These are phyloP conservation scores for Orthosia gothica DNA, from an alignment of 2,888 invertebrate genomes.

Conservation along the genomic window DNA sequence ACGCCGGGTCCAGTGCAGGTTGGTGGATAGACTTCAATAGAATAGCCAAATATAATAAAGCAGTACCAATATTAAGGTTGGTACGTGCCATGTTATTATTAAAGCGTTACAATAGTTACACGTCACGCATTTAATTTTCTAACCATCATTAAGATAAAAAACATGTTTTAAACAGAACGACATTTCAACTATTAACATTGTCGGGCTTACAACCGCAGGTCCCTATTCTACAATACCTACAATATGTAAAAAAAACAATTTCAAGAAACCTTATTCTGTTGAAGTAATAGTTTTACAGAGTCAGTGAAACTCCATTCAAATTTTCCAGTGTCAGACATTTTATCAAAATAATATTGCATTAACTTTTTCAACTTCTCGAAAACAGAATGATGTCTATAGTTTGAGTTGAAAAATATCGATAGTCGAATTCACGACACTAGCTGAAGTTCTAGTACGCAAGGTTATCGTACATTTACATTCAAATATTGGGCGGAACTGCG, in stretches of 20 bases:
- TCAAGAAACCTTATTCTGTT: background rate
- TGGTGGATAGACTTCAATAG: no score
- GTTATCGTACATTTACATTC: conserved; percentile 73
- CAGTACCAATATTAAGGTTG: background rate
- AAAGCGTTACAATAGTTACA: background rate
- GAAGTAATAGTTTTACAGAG: background rate
- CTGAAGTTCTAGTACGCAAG: conserved; percentile 65
- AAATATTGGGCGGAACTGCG: conserved; percentile 73
- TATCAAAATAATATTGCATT: conserved; percentile 48
- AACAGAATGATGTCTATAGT: conserved; percentile 50
- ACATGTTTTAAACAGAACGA: no score
- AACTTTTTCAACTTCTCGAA: conserved; percentile 28
- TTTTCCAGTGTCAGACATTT: conserved; percentile 36
- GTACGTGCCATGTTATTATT: background rate
- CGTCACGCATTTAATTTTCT: background rate
- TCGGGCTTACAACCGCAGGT: background rate
- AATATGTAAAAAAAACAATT: background rate
- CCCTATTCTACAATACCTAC: background rate
- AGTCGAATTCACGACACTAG: conserved; percentile 57
- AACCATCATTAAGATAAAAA: no score
- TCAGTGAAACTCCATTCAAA: conserved; percentile 32
- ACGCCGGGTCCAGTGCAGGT: no score
- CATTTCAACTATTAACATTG: no score
- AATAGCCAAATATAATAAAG: background rate
- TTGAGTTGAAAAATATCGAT: conserved; percentile 57